These are phyloP conservation scores for Steatornis caripensis DNA, from an alignment of 2,113 vertebrate species.

Conservation along the genomic window DNA sequence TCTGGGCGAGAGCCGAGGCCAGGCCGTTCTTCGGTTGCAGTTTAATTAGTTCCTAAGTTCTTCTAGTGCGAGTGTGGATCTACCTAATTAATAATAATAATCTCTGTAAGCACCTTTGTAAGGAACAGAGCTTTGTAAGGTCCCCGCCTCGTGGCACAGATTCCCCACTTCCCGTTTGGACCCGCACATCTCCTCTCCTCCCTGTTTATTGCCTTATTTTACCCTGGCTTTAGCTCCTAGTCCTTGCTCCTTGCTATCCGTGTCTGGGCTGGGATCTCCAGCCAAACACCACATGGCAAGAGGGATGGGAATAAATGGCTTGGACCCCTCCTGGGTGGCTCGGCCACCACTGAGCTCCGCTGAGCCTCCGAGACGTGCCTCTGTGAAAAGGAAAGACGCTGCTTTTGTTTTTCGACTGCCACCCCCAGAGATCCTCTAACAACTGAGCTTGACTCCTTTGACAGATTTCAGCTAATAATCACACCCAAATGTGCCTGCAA, in stretches of 20 bases:
- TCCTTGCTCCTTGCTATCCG: not conserved
- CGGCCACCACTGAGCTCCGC: not conserved
- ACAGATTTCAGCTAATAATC: not conserved
- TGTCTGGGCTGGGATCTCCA: not conserved
- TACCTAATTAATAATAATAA: not conserved
- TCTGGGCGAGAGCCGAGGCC: not conserved
- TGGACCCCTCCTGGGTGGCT: not conserved
- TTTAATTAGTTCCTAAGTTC: slow-evolving; percentile 13
- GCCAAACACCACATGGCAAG: not conserved
- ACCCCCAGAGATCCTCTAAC: not conserved
- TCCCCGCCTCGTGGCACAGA: not conserved
- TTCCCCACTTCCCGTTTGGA: not conserved
- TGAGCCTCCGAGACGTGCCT: not conserved
- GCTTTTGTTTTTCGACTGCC: not conserved
- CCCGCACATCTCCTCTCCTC: not conserved
- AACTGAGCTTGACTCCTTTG: not conserved
- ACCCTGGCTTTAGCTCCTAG: not conserved
- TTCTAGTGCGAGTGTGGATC: not conserved
- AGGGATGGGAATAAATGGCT: not conserved
- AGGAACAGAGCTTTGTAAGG: not conserved
- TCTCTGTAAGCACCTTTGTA: not conserved
- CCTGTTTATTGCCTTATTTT: not conserved
- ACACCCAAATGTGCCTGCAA: not conserved
- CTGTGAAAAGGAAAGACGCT: not conserved
- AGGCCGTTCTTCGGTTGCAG: not conserved